Percentiles rank a stretch among this genome's conserved stretches.
phyloP scores from a whole-genome alignment of 2,113 vertebrate species.

The Forbesichthys papilliferus region DNA sequence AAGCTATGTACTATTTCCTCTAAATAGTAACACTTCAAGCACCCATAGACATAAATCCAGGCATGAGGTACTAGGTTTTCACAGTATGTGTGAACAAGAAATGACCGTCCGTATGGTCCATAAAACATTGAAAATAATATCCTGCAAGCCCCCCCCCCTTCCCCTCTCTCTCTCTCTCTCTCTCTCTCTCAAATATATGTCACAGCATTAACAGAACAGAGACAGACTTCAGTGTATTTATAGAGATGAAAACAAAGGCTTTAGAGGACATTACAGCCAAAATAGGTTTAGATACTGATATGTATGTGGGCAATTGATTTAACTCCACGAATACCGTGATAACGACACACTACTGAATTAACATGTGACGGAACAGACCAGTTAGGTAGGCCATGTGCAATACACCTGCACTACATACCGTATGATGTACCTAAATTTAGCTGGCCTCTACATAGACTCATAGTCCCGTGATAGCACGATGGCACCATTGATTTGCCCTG shows the following conservation, averaged over 20 bases:
- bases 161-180: neutral
- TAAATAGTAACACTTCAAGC: conserved; percentile 1
- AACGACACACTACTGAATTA: conserved; percentile 28
- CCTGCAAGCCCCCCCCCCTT: too few species aligned
- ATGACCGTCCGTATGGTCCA: conserved; percentile 9
- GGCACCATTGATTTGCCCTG: conserved; percentile 48
- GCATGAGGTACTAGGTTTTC: conserved; percentile 40
- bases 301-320: conserved; percentile 18
- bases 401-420: conserved; percentile 68
- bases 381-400: conserved; percentile 64
- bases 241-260: conserved; percentile 31
- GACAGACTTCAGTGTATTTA: conserved; percentile 31
- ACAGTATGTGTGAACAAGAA: conserved; percentile 41
- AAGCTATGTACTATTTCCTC: conserved; percentile 19
- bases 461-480: conserved; percentile 34
- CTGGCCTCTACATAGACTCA: conserved; percentile 50
- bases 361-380: conserved; percentile 14
- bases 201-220: conserved; percentile 18
- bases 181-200: conserved; percentile 21
- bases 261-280: conserved; percentile 11
- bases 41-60: conserved; percentile 12
- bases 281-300: conserved; percentile 25
- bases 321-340: conserved; percentile 2
- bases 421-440: conserved; percentile 66
- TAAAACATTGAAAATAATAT: conserved; percentile 12